Percentiles rank a stretch among this genome's conserved stretches.
Conservation (phyloP, 2,113 vertebrate species). For the Hippocampus guttulatus region DNA sequence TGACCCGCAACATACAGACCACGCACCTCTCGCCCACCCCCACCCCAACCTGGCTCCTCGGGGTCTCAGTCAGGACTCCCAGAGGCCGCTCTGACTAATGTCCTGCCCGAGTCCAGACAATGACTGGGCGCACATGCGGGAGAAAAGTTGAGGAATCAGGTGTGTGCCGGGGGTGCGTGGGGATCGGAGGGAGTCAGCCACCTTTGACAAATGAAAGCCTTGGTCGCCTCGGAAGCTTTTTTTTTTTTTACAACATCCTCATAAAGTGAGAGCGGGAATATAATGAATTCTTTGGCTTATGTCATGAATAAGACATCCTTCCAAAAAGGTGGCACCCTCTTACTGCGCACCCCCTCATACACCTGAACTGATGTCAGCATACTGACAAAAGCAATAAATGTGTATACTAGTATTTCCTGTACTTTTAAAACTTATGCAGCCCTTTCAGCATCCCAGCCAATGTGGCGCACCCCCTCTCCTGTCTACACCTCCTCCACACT, state of each 20-base stretch:
- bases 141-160: constrained; percentile 61
- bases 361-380: too few species aligned
- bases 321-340: constrained; percentile 14
- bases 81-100: constrained; percentile 86
- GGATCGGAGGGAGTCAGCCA: constrained; percentile 71
- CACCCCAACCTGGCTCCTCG: constrained; percentile 14
- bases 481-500: too few species aligned
- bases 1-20: constrained; percentile 6
- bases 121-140: constrained; percentile 78
- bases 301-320: constrained; percentile 76
- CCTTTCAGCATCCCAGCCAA: too few species aligned
- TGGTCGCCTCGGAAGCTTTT: constrained; percentile 79
- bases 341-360: too few species aligned
- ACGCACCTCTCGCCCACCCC: neutral
- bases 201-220: constrained; percentile 93
- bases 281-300: constrained; percentile 71
- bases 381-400: too few species aligned
- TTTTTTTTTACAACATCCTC: constrained; percentile 43
- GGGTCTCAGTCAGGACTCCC: constrained; percentile 38
- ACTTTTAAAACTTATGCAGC: too few species aligned
- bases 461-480: too few species aligned
- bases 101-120: constrained; percentile 85
- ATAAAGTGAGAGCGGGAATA: constrained; percentile 44
- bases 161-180: neutral
- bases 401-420: too few species aligned